Evolutionary conservation across 2,888 invertebrate genomes (phyloP), one percentile per base, ranked within the genome.

Genomic region (Synanthedon tipuliformis): DNA sequence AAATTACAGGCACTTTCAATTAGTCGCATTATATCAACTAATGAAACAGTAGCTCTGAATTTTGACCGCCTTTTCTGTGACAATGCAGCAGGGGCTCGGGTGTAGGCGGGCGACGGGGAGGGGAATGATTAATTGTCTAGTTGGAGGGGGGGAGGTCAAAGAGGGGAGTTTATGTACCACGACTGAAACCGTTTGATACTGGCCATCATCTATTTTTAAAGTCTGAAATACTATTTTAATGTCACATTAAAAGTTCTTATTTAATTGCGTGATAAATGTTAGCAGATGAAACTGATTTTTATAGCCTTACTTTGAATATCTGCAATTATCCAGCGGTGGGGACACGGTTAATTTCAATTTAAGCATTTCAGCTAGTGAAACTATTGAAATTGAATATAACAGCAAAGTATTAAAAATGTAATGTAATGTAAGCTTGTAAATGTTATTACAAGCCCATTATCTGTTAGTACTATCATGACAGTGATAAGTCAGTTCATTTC

Each of bases 111-210:
- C 40, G 49, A 41, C 15, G 53, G 34, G 53, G 52, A 60, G 60
- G 63, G 65, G 67, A 57, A 63, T 64, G 68, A 66, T 68, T 68
- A 66, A 68, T 68, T 65, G 63, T 63, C 61, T 52, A 53, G 54
- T 53, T 55, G 57, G 53, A 55, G 57, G 56, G 58, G 56, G 56
- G 54, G 60, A 34, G 34, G 34, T 34, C 34, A 34, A 34, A 34
- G 34, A 34, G 34, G 34, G 34, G 34, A 34, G 34, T 34, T 34
- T 34, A 57, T 59, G 57, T 55, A 57, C 56, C 51, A 58, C 60
- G 50, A 50, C 53, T 55, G n/a, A 41, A 13, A 16, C 50, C 53
- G 53, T 53, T 52, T 27, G 52, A 41, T 52, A 41, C 45, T 52
- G 48, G 51, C 48, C 40, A 50, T 51, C 23, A 53, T 40, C 41